Evolutionary conservation across 2,113 vertebrate genomes (phyloP), one percentile per base, ranked within the genome.

Genomic region (Mandrillus leucophaeus): DNA sequence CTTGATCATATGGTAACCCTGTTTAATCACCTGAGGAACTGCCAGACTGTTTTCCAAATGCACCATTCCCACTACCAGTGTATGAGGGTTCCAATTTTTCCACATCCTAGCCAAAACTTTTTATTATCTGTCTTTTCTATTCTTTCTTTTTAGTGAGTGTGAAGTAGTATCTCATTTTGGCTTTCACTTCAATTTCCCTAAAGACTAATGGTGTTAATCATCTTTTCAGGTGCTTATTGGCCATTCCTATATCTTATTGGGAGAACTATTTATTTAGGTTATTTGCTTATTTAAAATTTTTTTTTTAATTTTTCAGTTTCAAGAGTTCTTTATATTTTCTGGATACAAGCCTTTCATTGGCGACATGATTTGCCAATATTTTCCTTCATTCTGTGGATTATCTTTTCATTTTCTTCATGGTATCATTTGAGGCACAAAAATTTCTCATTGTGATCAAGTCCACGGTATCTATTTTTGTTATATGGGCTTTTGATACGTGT

Each of bases 381-480:
- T 95, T 66, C 20, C n/a, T 30, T 79, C 10, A 55, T 87, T 93
- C 32, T 90, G 2, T 78, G 27, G 17, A 16, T 43, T 93, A 68
- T 86, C 14, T 76, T 61, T 89, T 66, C 52, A 66, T 32, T 83
- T 61, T 68, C 64, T 93, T 90, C 38, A 68, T 97, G 23, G 7
- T 70, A 88, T 73, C 30, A 79, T 80, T 79, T 96, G 76, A 80
- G 57, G 11, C 45, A 61, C 11, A 76, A 76, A 64, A 40, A 13
- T 89, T 96, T 85, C 92, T 76, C 61, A 76, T 81, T 92, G 90
- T 86, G 6, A n/a, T 92, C 17, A 94, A 91, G 68, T 30, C 11
- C 30, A 76, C 61, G 14, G 8, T 89, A 70, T 52, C 18, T 66
- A 95, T 88, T 72, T 52, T 40, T 90, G 48, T 81, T 6, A 2